A percentile compares a stretch with the other conserved stretches of the same genome.
Evolutionary conservation across 2,797 vertebrate species (phyloP).

Genomic region (Nasua narica): DNA sequence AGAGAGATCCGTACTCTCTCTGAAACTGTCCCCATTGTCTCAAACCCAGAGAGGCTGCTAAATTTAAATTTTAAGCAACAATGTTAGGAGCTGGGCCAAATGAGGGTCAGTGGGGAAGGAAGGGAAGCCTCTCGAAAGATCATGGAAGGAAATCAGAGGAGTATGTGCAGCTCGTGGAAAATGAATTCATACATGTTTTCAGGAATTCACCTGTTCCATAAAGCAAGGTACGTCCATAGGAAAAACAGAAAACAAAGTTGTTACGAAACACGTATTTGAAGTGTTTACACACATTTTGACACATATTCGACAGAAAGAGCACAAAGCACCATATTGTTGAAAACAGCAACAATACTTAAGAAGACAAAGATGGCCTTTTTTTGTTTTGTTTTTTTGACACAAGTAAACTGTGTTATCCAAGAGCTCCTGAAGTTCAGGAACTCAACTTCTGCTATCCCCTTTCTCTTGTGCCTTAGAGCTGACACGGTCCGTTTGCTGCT

Average conservation of each 20-base stretch:
- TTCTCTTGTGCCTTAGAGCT: not conserved
- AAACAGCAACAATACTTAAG: not conserved
- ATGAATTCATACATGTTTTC: slow-evolving; percentile 8
- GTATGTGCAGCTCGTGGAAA: not conserved
- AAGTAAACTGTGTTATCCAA: not conserved
- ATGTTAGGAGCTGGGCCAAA: slow-evolving; percentile 26
- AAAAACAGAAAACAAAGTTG: slow-evolving; percentile 13
- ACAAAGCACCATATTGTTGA: slow-evolving; percentile 16
- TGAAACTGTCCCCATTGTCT: not conserved
- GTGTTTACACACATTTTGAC: not conserved
- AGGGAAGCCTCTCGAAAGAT: slow-evolving; percentile 9
- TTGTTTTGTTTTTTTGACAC: not conserved
- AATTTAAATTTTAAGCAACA: slow-evolving; percentile 10
- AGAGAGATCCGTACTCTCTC: not conserved
- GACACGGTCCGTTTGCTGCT: not conserved
- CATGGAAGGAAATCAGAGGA: slow-evolving; percentile 21
- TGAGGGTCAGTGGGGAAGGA: not conserved
- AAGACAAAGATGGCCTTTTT: not conserved
- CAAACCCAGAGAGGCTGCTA: slow-evolving; percentile 21
- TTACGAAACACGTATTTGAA: slow-evolving; percentile 9
- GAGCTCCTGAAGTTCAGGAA: not conserved
- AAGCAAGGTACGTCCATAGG: not conserved
- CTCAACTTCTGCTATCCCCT: not conserved
- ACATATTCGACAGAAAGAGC: slow-evolving; percentile 7
- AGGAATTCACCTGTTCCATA: slow-evolving; percentile 43